phyloP scores from a whole-genome alignment of 2,113 vertebrate species.

The Notarius lentiginosus region DNA sequence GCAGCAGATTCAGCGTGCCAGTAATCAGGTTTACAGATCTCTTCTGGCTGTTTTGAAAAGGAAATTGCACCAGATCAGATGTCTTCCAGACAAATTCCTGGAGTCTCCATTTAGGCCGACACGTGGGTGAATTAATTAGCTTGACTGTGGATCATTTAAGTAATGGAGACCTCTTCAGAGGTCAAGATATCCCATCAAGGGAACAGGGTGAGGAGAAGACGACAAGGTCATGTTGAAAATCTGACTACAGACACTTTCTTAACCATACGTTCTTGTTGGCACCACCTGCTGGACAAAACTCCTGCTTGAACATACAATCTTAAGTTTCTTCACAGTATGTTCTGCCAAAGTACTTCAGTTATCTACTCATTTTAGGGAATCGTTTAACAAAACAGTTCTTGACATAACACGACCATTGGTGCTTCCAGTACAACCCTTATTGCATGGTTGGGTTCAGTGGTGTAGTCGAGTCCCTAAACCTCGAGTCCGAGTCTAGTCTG shows the following conservation, averaged over 20 bases:
- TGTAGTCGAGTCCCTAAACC: no score
- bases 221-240: not conserved
- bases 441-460: not conserved
- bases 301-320: not conserved
- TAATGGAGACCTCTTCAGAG: not conserved
- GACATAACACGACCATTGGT: not conserved
- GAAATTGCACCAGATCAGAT: not conserved
- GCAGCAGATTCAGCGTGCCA: not conserved
- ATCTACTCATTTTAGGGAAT: not conserved
- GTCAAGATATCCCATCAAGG: not conserved
- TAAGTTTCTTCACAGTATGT: not conserved
- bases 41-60: not conserved
- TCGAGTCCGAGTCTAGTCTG: no score
- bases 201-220: not conserved
- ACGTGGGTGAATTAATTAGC: not conserved
- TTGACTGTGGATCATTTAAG: not conserved
- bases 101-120: not conserved
- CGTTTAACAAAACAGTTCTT: not conserved
- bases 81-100: not conserved
- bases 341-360: not conserved
- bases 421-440: not conserved
- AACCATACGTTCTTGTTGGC: not conserved
- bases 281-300: constrained; percentile 10
- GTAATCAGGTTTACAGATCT: not conserved
- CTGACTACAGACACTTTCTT: not conserved